phyloP scores from a whole-genome alignment of 1,140 invertebrate species.

The Drosophila repleta region DNA sequence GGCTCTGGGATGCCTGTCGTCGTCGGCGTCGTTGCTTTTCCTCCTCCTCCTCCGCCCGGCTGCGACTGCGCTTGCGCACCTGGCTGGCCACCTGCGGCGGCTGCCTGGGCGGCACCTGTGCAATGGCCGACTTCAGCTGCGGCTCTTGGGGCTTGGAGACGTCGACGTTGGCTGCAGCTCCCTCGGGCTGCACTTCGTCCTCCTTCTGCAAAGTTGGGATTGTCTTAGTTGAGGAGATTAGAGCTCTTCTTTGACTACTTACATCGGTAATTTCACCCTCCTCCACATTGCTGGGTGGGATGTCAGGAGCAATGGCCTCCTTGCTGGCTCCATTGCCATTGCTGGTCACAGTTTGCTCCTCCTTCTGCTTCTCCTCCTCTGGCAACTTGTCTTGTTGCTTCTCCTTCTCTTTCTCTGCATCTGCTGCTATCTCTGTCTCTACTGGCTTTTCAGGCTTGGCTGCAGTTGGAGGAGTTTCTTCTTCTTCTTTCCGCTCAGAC shows the following conservation, averaged over 20 bases:
- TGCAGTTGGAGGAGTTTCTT: no score
- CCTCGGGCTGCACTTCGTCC: constrained; percentile 23
- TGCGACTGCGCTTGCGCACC: constrained; percentile 45
- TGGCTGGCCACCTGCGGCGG: constrained; percentile 24
- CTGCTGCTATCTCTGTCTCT: constrained; percentile 1
- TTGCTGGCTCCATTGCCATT: constrained; percentile 37
- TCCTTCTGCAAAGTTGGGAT: constrained; percentile 47
- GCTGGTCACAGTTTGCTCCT: constrained; percentile 31
- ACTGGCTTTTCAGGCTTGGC: constrained; percentile 28
- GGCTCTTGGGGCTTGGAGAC: constrained; percentile 6
- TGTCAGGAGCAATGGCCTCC: neutral
- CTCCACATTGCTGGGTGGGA: constrained; percentile 46
- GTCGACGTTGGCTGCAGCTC: neutral
- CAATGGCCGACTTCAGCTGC: neutral
- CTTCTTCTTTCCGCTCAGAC: constrained; percentile 4
- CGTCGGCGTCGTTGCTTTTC: constrained; percentile 8
- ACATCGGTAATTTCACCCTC: constrained; percentile 72
- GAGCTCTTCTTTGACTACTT: constrained; percentile 22
- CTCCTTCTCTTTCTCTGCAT: no score
- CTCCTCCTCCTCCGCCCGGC: constrained; percentile 14
- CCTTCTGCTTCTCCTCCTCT: neutral
- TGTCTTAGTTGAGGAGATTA: neutral
- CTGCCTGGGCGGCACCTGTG: neutral
- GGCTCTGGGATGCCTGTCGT: constrained; percentile 4
- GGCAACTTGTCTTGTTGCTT: neutral